These are phyloP conservation scores for chimpanzee (Pan troglodytes) DNA, from an alignment of 2,113 vertebrate genomes.

Conservation along the genomic window DNA sequence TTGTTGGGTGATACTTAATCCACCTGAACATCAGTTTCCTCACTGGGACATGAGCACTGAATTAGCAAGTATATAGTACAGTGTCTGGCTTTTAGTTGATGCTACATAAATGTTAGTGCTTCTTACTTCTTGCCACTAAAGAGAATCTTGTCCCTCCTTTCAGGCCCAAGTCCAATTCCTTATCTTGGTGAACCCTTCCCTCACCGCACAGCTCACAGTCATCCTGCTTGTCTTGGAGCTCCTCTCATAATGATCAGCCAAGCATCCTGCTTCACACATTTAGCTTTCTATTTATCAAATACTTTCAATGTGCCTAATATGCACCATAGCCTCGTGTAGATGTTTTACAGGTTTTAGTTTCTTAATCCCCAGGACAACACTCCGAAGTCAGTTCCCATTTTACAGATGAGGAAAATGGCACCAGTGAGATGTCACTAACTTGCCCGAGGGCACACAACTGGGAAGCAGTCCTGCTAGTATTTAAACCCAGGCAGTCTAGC, in stretches of 20 bases:
- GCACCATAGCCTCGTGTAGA: background rate
- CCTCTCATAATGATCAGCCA: background rate
- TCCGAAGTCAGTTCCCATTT: background rate
- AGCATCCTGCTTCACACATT: background rate
- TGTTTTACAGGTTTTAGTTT: background rate
- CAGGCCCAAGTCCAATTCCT: background rate
- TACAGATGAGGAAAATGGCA: background rate
- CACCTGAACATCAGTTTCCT: background rate
- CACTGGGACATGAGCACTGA: background rate
- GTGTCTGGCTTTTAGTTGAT: background rate
- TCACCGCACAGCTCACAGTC: background rate
- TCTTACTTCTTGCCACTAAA: background rate
- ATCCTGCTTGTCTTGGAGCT: background rate
- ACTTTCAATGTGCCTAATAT: background rate
- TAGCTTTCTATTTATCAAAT: background rate
- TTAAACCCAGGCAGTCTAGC: background rate
- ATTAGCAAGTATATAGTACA: background rate
- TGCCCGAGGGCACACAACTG: background rate
- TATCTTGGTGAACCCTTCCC: rapidly evolving
- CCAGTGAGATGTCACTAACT: background rate
- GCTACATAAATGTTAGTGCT: background rate
- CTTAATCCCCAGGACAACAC: background rate
- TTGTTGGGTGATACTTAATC: background rate
- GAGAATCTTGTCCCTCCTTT: background rate
- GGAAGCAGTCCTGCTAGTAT: background rate